Percentiles rank a stretch among this genome's conserved stretches.
Evolutionary conservation across 2,888 invertebrate genomes (phyloP).

Genomic region (Andrena praecox): DNA sequence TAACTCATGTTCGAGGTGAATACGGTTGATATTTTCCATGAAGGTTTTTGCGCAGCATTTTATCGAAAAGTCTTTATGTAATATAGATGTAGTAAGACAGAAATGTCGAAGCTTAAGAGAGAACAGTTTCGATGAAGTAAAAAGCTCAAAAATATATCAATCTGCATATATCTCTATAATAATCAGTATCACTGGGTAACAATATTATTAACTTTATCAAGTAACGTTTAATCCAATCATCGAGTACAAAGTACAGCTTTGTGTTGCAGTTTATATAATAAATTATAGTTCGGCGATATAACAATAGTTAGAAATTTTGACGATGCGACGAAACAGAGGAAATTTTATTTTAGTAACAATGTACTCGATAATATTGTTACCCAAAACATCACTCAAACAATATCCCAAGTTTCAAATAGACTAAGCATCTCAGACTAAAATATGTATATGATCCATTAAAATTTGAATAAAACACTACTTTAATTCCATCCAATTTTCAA

Average conservation of each 20-base stretch:
- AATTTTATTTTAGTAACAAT: no score
- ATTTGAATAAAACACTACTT: neutral
- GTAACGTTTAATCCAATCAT: neutral
- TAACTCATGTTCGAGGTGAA: neutral
- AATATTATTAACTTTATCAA: neutral
- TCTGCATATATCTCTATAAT: constrained; percentile 8
- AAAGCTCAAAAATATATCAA: neutral
- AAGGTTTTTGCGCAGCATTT: neutral
- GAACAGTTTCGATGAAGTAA: neutral
- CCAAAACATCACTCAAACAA: neutral
- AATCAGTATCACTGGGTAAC: neutral
- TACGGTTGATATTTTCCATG: neutral
- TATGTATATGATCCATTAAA: neutral
- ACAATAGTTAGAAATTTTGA: neutral
- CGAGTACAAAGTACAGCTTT: neutral
- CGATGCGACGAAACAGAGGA: neutral
- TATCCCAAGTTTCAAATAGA: neutral
- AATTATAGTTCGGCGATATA: neutral
- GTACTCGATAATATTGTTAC: no score
- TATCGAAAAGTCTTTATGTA: neutral
- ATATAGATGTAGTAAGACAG: neutral
- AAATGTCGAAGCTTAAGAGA: neutral
- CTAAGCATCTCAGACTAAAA: no score
- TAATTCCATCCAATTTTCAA: neutral
- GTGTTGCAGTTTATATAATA: neutral